Evolutionary conservation across 2,113 vertebrate genomes (phyloP), one percentile per base, ranked within the genome.

Genomic region (Mystacornis crossleyi): DNA sequence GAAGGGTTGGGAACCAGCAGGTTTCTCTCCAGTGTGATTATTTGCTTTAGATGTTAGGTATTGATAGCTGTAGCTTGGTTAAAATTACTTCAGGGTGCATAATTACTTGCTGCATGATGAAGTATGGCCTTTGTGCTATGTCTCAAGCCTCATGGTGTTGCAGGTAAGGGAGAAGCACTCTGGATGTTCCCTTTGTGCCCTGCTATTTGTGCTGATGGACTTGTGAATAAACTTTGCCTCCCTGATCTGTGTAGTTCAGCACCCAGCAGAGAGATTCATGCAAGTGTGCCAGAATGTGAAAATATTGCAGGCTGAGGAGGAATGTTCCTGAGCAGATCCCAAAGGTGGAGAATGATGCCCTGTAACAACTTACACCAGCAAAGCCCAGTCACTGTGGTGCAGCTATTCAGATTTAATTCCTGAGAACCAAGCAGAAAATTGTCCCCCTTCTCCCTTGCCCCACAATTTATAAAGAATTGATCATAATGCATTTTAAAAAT

Each of bases 401-500:
- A 93, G 69, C 81, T 34, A 28, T 45, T 34, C 57, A 83, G 82
- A 54, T 58, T 65, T 57, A 60, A 60, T 62, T 88, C 91, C 90
- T 40, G 16, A 53, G 65, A 90, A 72, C 48, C 66, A 81, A 67
- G 45, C 73, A 92, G 96, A 92, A 96, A 93, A 90, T 77, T 15
- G 33, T 82, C 57, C n/a, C 61, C 20, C 5, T 95, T 81, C 85
- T 79, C 17, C 81, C 65, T 69, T 24, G 36, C 93, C 83, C 77
- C 29, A 18, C 70, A 47, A 24, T 91, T 83, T 24, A 12, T 75
- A 61, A 86, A 87, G 73, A 60, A 58, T 80, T 57, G 66, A 47
- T 92, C 91, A 72, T 57, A 61, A 81, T 79, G 36, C 18, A 10
- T 83, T 80, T 95, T 75, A 51, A 42, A 92, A 84, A 60, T 9